These are phyloP conservation scores for Lepus europaeus DNA, from an alignment of 2,113 vertebrate genomes.

Conservation along the genomic window DNA sequence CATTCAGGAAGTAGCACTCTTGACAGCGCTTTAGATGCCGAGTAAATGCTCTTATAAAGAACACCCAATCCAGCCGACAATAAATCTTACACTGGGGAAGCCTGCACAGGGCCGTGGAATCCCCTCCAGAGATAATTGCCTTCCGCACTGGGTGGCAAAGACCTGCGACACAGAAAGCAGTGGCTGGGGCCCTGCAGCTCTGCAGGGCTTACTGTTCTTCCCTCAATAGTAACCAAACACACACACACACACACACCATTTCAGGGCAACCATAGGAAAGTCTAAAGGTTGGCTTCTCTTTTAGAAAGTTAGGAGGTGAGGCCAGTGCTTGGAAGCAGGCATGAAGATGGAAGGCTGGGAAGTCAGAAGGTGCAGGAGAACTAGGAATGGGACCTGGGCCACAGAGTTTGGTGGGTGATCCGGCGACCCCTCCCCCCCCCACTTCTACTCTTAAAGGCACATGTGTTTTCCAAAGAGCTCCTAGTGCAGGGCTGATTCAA, in stretches of 20 bases:
- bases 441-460: background rate
- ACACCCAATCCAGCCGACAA: slow-evolving; percentile 70
- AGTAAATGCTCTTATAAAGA: slow-evolving; percentile 78
- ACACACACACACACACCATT: background rate
- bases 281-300: background rate
- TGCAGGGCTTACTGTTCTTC: background rate
- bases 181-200: background rate
- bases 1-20: slow-evolving; percentile 73
- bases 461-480: background rate
- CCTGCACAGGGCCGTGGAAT: slow-evolving; percentile 60
- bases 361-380: background rate
- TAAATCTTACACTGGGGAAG: slow-evolving; percentile 73
- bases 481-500: background rate
- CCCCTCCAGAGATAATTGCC: slow-evolving; percentile 76
- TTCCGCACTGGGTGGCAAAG: slow-evolving; percentile 58
- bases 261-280: background rate
- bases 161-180: background rate
- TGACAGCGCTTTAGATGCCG: slow-evolving; percentile 67
- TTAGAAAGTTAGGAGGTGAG: background rate
- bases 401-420: background rate
- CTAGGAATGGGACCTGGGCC: background rate
- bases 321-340: background rate
- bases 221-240: background rate
- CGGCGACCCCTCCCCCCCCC: background rate
- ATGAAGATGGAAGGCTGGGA: background rate